Conservation (phyloP, 2,888 invertebrate species). For the Caradrina clavipalpis region DNA sequence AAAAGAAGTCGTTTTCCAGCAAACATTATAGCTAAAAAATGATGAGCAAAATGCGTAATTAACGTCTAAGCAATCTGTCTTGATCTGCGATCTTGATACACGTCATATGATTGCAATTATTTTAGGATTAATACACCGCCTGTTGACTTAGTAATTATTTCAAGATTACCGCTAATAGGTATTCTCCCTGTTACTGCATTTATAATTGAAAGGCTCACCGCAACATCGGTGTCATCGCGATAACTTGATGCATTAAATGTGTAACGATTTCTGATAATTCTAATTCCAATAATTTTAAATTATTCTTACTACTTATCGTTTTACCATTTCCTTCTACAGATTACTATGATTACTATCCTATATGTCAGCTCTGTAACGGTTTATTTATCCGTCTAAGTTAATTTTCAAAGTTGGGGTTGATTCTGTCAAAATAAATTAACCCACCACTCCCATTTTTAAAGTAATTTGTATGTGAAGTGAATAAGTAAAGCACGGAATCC, state of each 20-base stretch:
- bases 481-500: no score
- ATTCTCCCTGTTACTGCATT: neutral
- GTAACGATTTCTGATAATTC: conserved; percentile 36
- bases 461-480: no score
- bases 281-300: conserved; percentile 15
- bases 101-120: neutral
- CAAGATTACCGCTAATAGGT: conserved; percentile 19
- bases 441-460: no score
- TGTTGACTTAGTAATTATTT: conserved; percentile 1
- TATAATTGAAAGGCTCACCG: conserved; percentile 6
- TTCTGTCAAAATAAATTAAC: no score
- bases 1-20: no score
- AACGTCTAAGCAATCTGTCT: no score
- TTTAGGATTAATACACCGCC: conserved; percentile 21
- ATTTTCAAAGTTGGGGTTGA: no score
- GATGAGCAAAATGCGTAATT: no score
- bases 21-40: no score
- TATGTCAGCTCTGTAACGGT: no score
- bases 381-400: no score
- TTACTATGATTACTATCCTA: neutral
- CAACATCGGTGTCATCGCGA: conserved; percentile 13
- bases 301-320: neutral
- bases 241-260: conserved; percentile 29
- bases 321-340: conserved; percentile 9
- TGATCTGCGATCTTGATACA: no score